These are phyloP conservation scores for Argopecten irradians DNA, from an alignment of 1,140 invertebrate species.

Conservation along the genomic window DNA sequence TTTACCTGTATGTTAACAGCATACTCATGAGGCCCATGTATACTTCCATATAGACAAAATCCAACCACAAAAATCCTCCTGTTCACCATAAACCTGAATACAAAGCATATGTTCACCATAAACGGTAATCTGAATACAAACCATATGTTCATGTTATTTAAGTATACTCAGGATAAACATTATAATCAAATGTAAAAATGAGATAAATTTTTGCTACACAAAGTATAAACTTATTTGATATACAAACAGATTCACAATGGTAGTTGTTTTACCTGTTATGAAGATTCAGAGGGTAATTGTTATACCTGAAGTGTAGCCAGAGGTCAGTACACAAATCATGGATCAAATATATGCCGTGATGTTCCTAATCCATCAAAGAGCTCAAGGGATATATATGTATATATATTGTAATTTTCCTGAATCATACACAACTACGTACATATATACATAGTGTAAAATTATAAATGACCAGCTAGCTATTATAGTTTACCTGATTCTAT, in stretches of 20 bases:
- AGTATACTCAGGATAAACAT: background rate
- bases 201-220: background rate
- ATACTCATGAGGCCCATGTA: slow-evolving; percentile 89
- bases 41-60: slow-evolving; percentile 92
- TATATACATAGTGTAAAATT: background rate
- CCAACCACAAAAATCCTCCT: slow-evolving; percentile 90
- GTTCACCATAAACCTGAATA: slow-evolving; percentile 87
- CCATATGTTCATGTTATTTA: background rate
- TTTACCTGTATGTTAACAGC: slow-evolving; percentile 83
- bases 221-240: no score
- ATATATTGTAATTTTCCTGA: no score
- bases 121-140: no score
- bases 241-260: no score
- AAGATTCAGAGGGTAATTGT: no score
- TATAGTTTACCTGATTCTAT: slow-evolving; percentile 85
- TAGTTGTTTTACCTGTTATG: no score
- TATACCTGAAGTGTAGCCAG: no score
- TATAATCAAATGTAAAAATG: background rate
- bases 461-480: background rate
- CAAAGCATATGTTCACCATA: no score
- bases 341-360: no score
- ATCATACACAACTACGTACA: background rate
- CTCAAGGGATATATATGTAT: no score
- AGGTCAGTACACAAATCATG: no score
- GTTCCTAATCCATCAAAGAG: no score